phyloP scores from a whole-genome alignment of 2,113 vertebrate genomes.

The Semnornis frantzii region DNA sequence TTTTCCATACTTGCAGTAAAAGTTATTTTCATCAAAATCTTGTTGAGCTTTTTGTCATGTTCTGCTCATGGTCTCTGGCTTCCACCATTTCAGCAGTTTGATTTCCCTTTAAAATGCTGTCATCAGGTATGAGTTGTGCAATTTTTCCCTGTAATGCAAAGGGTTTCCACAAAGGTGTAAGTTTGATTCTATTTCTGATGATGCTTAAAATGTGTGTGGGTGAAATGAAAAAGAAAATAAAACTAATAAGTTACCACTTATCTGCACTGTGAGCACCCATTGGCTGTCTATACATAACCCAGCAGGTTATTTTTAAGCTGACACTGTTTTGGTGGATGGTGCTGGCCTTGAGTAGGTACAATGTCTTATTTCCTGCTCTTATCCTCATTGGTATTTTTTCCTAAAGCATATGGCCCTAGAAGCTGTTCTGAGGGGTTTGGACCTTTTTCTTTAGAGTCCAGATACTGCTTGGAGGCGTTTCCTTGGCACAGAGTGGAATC shows the following conservation, averaged over 20 bases:
- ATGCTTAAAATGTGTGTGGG: not conserved
- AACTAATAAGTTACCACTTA: not conserved
- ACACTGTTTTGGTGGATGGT: not conserved
- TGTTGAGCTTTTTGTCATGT: not conserved
- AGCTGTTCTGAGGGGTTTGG: not conserved
- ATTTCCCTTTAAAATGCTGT: not conserved
- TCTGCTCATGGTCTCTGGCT: not conserved
- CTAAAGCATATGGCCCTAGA: accelerated
- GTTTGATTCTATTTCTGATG: not conserved
- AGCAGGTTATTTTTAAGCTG: not conserved
- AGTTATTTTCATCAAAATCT: not conserved
- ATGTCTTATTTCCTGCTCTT: not conserved
- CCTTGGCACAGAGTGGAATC: not conserved
- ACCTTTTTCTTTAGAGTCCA: not conserved
- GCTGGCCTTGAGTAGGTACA: not conserved
- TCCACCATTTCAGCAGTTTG: not conserved
- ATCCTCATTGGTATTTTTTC: not conserved
- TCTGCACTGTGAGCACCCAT: not conserved
- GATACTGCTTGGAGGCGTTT: not conserved
- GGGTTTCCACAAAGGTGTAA: not conserved
- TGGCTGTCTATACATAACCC: not conserved
- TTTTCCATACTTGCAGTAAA: not conserved
- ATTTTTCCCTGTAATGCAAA: not conserved
- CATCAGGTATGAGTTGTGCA: not conserved
- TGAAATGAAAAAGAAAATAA: not conserved